Percentiles rank a stretch among this genome's conserved stretches.
Evolutionary conservation across 2,113 vertebrate species (phyloP).

Genomic region (Poeciliopsis prolifica): DNA sequence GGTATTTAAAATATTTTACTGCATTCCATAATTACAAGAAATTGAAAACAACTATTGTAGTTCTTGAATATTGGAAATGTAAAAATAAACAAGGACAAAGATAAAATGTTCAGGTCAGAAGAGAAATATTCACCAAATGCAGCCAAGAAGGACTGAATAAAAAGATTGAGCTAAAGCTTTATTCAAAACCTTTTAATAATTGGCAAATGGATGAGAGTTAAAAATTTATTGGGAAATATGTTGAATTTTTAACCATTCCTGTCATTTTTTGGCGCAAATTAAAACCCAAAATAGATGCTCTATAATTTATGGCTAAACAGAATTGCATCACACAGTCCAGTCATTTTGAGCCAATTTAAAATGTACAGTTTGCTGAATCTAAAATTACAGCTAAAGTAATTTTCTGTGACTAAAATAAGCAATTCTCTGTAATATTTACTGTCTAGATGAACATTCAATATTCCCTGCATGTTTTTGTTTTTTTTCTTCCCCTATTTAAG

Average conservation of each 20-base stretch:
- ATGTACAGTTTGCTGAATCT: background rate
- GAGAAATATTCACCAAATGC: background rate
- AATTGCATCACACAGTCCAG: background rate
- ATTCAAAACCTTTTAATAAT: background rate
- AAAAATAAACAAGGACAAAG: background rate
- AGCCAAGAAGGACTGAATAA: constrained; percentile 23
- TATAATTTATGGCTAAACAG: constrained; percentile 1
- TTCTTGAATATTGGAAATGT: background rate
- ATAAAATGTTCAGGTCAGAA: background rate
- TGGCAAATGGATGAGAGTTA: constrained; percentile 11
- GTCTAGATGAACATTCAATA: constrained; percentile 57
- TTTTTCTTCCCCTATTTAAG: constrained; percentile 1
- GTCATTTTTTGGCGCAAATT: background rate
- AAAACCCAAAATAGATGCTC: background rate
- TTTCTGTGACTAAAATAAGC: constrained; percentile 16
- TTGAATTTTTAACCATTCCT: constrained; percentile 2
- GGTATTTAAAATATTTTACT: background rate
- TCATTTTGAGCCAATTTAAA: background rate
- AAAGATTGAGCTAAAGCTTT: background rate
- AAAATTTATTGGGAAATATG: background rate
- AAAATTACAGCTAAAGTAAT: constrained; percentile 12
- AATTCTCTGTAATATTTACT: constrained; percentile 43
- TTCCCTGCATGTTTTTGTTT: constrained; percentile 14
- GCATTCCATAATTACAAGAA: background rate
- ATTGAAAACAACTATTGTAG: too few relatives aligned